Evolutionary conservation across 2,113 vertebrate species (phyloP).

Genomic region (Rhea americana): DNA sequence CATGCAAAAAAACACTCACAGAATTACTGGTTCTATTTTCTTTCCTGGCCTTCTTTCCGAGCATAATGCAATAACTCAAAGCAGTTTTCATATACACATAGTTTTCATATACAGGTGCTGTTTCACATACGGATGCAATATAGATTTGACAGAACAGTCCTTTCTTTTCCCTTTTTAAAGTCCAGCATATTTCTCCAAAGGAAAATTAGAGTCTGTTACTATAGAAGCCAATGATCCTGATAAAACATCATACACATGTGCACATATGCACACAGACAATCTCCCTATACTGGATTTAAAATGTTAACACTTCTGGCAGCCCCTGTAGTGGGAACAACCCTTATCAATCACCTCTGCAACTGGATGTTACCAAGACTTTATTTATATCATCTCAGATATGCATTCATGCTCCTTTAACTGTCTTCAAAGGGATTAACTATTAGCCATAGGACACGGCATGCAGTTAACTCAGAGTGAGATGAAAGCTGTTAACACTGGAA

Average conservation of each 20-base stretch:
- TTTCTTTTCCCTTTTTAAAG: not conserved
- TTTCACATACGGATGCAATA: not conserved
- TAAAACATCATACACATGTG: not conserved
- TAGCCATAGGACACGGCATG: not conserved
- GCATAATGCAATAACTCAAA: not conserved
- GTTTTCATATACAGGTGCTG: not conserved
- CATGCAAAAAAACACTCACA: not conserved
- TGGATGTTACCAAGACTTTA: not conserved
- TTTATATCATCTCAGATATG: not conserved
- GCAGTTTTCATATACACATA: not conserved
- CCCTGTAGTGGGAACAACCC: not conserved
- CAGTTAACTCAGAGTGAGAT: constrained; percentile 4
- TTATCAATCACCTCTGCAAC: not conserved
- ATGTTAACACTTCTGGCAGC: not conserved
- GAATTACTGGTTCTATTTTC: not conserved
- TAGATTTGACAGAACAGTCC: not conserved
- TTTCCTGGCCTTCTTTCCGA: not conserved
- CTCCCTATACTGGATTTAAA: not conserved
- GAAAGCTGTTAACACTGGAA: not conserved
- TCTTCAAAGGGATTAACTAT: constrained; percentile 36
- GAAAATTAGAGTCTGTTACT: not conserved
- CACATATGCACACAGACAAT: not conserved
- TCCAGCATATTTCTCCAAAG: not conserved
- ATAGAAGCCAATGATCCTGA: not conserved
- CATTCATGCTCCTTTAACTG: not conserved